Conservation (phyloP, 2,888 invertebrate species). For the Magallana nippona region DNA sequence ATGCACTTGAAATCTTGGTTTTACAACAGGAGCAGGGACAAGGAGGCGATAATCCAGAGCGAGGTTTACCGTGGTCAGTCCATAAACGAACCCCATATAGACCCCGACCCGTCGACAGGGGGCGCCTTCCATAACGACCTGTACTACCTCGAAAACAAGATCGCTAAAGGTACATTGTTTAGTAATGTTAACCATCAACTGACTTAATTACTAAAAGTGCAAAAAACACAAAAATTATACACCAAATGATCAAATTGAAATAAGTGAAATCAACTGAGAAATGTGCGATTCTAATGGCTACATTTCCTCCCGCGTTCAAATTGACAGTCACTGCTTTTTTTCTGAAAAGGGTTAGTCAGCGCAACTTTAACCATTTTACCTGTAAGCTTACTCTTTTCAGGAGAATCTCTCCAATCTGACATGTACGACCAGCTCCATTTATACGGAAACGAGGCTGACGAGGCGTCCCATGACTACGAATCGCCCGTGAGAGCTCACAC, state of each 20-base stretch:
- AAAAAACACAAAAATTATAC: no score
- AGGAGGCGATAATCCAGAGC: not conserved
- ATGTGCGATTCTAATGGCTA: no score
- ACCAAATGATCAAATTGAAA: no score
- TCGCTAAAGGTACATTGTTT: not conserved
- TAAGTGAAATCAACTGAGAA: no score
- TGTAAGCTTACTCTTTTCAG: not conserved
- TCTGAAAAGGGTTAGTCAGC: no score
- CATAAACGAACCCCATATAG: not conserved
- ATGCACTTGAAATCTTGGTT: not conserved
- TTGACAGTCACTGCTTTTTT: no score
- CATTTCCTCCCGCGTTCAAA: no score
- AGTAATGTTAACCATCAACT: no score
- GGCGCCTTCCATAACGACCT: conserved; percentile 3
- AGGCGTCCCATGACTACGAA: not conserved
- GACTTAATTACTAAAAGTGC: no score
- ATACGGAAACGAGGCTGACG: conserved; percentile 4
- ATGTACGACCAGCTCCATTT: conserved; percentile 20
- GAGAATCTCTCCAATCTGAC: not conserved
- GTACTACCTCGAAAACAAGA: not conserved
- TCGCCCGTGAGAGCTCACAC: not conserved
- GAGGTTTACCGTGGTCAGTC: conserved; percentile 4
- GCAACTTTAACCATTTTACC: no score
- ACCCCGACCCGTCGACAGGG: not conserved
- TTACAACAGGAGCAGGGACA: not conserved